Conservation (phyloP, 2,113 vertebrate genomes). For the Narcine bancroftii region DNA sequence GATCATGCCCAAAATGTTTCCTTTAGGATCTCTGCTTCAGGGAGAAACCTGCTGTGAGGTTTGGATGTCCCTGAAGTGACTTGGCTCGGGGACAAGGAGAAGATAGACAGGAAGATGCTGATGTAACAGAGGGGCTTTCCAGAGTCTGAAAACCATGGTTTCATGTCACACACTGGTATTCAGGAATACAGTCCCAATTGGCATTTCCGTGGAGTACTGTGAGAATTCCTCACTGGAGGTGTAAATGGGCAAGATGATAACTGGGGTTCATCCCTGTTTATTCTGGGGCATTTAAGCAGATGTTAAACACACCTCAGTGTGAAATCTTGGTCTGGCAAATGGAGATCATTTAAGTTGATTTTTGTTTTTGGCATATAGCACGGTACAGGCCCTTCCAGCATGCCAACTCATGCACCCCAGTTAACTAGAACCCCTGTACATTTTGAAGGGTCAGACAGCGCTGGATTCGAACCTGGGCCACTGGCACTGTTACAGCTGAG, state of each 20-base stretch:
- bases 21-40: no score
- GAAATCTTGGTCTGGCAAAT: no score
- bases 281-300: neutral
- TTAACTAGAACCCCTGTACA: no score
- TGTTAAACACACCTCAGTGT: neutral
- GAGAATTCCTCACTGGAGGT: neutral
- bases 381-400: no score
- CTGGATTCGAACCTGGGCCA: no score
- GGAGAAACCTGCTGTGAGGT: neutral
- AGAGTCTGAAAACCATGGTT: neutral
- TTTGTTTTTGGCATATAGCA: no score
- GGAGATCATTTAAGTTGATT: no score
- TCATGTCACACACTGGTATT: neutral
- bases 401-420: no score
- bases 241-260: neutral
- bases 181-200: neutral
- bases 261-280: neutral
- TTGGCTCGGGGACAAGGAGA: neutral
- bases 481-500: no score
- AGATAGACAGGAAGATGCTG: no score
- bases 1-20: no score
- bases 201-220: neutral
- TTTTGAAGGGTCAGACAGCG: no score
- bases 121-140: neutral
- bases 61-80: neutral